phyloP scores from a whole-genome alignment of 2,797 vertebrate species.

The Acrocephalus scirpaceus region DNA sequence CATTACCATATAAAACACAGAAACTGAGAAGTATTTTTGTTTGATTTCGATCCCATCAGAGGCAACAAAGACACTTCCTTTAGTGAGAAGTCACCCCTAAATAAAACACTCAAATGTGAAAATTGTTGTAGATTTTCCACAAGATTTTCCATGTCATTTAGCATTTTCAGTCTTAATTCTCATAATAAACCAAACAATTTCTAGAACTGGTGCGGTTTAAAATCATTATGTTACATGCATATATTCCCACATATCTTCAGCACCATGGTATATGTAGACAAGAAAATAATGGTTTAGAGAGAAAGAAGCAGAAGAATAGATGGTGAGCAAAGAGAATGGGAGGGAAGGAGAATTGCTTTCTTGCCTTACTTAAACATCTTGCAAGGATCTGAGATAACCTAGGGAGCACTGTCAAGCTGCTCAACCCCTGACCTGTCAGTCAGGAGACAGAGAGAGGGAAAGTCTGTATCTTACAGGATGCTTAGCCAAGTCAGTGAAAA shows the following conservation, averaged over 20 bases:
- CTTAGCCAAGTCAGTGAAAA: slow-evolving; percentile 13
- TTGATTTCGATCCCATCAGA: slow-evolving; percentile 1
- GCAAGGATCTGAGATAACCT: background rate
- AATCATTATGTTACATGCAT: background rate
- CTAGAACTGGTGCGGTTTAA: background rate
- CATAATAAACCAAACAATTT: background rate
- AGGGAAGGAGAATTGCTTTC: background rate
- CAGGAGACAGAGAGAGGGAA: background rate
- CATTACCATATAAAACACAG: background rate
- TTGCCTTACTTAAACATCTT: background rate
- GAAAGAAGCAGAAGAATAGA: background rate
- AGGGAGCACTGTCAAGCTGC: background rate
- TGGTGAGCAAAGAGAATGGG: background rate
- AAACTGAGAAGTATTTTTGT: background rate
- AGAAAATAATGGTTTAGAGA: background rate
- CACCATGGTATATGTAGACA: background rate
- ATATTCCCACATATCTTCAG: background rate
- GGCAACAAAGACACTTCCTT: background rate
- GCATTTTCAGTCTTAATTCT: background rate
- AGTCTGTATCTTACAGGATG: background rate
- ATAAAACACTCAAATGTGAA: background rate
- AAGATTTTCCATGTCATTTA: background rate
- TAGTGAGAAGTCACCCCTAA: background rate
- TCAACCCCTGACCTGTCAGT: background rate
- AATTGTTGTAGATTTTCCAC: background rate